phyloP scores from a whole-genome alignment of 2,888 invertebrate species.

The Phengaris alcon region DNA sequence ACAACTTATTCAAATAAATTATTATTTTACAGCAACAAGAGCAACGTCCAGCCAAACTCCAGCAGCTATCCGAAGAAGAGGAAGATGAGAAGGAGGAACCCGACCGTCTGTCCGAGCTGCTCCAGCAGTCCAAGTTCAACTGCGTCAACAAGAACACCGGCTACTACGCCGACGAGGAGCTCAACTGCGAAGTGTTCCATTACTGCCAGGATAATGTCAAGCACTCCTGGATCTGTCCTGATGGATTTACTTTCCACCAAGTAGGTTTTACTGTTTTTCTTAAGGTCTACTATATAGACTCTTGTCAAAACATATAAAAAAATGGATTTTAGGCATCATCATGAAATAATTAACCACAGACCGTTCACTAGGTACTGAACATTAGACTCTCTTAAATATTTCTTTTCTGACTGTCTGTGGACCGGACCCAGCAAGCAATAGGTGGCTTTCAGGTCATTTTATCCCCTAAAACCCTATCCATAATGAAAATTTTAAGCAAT shows the following conservation, averaged over 20 bases:
- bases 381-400: too few relatives aligned
- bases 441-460: too few relatives aligned
- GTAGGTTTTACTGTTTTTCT: constrained; percentile 56
- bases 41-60: constrained; percentile 54
- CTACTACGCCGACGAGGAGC: constrained; percentile 93
- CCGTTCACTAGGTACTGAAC: too few relatives aligned
- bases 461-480: too few relatives aligned
- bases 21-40: constrained; percentile 49
- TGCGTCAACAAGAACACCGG: constrained; percentile 90
- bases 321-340: too few relatives aligned
- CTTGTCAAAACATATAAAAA: too few relatives aligned
- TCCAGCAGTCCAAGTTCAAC: constrained; percentile 91
- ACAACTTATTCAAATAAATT: background rate
- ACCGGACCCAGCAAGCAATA: too few relatives aligned
- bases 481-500: too few relatives aligned
- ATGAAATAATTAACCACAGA: too few relatives aligned
- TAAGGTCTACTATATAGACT: background rate
- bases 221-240: constrained; percentile 96
- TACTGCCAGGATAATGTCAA: constrained; percentile 94
- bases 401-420: too few relatives aligned
- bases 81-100: constrained; percentile 91
- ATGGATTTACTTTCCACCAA: constrained; percentile 93
- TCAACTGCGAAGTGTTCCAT: constrained; percentile 95
- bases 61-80: constrained; percentile 66
- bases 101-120: constrained; percentile 87